Conservation (phyloP, 2,797 vertebrate species). For the Danio tinwini region DNA sequence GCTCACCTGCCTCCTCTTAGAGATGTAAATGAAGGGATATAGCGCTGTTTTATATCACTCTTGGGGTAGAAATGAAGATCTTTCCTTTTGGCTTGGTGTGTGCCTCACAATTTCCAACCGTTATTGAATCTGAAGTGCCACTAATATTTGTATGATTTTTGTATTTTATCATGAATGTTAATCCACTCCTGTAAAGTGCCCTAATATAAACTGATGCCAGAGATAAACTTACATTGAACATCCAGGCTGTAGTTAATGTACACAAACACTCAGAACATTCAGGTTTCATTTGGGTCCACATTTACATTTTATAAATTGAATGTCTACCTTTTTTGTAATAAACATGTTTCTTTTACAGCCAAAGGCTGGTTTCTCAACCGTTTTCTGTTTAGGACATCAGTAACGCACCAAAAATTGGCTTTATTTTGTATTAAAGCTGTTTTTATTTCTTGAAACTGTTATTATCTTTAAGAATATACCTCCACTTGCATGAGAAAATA, state of each 20-base stretch:
- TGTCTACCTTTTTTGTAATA: conserved; percentile 35
- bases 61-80: conserved; percentile 29
- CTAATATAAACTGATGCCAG: neutral
- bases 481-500: conserved; percentile 50
- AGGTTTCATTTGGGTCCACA: conserved; percentile 31
- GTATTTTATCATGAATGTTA: conserved; percentile 35
- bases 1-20: conserved; percentile 15
- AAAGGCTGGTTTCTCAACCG: neutral
- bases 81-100: conserved; percentile 15
- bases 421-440: conserved; percentile 23
- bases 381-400: conserved; percentile 22
- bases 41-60: conserved; percentile 20
- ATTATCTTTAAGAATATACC: conserved; percentile 41
- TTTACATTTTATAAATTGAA: conserved; percentile 43
- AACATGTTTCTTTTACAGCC: conserved; percentile 19
- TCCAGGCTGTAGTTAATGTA: conserved; percentile 2
- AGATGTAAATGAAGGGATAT: conserved; percentile 36
- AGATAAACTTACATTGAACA: neutral
- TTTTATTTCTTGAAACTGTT: conserved; percentile 27
- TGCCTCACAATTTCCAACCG: conserved; percentile 3
- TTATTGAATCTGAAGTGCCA: conserved; percentile 41
- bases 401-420: conserved; percentile 11
- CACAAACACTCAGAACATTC: conserved; percentile 3
- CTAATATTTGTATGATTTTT: conserved; percentile 45
- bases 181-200: conserved; percentile 37